Evolutionary conservation across 2,888 invertebrate genomes (phyloP).

Genomic region (Drosophila formosana): DNA sequence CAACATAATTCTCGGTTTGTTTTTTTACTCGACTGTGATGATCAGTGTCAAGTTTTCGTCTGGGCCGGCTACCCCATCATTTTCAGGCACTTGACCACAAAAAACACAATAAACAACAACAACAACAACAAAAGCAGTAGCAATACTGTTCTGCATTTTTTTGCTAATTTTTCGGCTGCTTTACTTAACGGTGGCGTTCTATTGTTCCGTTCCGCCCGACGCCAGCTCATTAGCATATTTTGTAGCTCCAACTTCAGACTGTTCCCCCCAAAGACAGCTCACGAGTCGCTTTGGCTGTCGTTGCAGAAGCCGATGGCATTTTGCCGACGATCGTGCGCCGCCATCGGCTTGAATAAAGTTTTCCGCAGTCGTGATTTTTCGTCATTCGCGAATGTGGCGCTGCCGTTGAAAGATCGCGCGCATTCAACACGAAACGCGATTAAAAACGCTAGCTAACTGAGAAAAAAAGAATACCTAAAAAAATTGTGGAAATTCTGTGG

Average conservation of each 20-base stretch:
- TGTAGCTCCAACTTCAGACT: slow-evolving; percentile 14
- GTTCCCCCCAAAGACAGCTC: neutral
- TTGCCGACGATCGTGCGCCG: slow-evolving; percentile 29
- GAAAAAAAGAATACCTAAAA: neutral
- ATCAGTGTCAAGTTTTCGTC: slow-evolving; percentile 84
- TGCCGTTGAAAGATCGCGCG: slow-evolving; percentile 61
- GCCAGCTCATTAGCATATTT: slow-evolving; percentile 73
- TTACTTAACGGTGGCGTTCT: slow-evolving; percentile 70
- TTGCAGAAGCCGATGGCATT: slow-evolving; percentile 21
- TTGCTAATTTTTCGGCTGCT: slow-evolving; percentile 65
- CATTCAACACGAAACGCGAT: slow-evolving; percentile 1
- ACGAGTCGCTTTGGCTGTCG: slow-evolving; percentile 8
- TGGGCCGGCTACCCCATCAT: slow-evolving; percentile 49
- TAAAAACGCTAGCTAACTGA: neutral
- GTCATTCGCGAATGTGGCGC: slow-evolving; percentile 80
- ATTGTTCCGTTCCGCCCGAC: slow-evolving; percentile 60
- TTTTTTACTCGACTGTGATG: slow-evolving; percentile 77
- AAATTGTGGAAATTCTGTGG: neutral
- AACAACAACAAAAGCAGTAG: slow-evolving; percentile 30
- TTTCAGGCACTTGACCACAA: slow-evolving; percentile 77
- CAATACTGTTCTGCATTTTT: slow-evolving; percentile 56
- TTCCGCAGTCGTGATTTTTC: slow-evolving; percentile 81
- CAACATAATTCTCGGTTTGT: slow-evolving; percentile 69
- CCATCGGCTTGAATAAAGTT: slow-evolving; percentile 66
- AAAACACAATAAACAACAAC: slow-evolving; percentile 26